A percentile compares a stretch with the other conserved stretches of the same genome.
Evolutionary conservation across 2,113 vertebrate species (phyloP).

Genomic region (Craseonycteris thonglongyai): DNA sequence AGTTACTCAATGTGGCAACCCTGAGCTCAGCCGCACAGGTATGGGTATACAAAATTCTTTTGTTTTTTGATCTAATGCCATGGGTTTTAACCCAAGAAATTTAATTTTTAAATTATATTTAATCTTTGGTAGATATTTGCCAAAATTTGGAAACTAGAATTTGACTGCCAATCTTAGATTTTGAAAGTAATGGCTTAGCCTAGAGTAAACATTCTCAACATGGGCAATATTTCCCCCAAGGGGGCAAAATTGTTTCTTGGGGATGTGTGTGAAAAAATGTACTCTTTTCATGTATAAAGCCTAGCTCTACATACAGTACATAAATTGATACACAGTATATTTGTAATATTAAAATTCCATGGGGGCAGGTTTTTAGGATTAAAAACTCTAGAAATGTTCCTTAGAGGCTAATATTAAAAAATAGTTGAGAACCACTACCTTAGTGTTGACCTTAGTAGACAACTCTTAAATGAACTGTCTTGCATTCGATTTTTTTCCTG

Average conservation of each 20-base stretch:
- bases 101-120: constrained; percentile 21
- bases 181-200: background rate
- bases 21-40: background rate
- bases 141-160: background rate
- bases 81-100: background rate
- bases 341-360: background rate
- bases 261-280: background rate
- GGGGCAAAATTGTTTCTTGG: background rate
- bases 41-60: background rate
- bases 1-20: background rate
- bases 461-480: background rate
- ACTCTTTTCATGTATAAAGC: background rate
- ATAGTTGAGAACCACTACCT: background rate
- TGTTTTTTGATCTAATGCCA: background rate
- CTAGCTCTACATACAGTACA: background rate
- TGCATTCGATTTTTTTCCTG: background rate
- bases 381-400: background rate
- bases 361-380: background rate
- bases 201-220: background rate
- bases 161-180: background rate
- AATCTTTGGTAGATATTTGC: background rate
- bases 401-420: background rate
- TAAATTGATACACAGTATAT: background rate
- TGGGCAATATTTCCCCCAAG: background rate
- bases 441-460: background rate